Percentiles rank a stretch among this genome's conserved stretches.
phyloP scores from a whole-genome alignment of 1,140 invertebrate species.

The Fopius arisanus region DNA sequence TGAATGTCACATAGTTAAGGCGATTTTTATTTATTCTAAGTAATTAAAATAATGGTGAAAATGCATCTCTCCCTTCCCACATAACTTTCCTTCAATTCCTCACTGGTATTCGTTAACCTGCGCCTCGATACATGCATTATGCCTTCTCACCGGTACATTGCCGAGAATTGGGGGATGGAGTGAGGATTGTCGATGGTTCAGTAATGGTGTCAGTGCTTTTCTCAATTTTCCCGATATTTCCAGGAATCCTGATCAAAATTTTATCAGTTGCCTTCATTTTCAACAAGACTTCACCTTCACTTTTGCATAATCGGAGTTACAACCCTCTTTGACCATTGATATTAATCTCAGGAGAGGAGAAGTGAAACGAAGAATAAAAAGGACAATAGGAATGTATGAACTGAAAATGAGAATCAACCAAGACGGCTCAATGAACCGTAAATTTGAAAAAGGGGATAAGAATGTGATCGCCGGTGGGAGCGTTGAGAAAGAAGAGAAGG shows the following conservation, averaged over 20 bases:
- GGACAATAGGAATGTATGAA: not conserved
- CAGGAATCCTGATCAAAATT: too few species aligned
- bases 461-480: not conserved
- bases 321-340: too few species aligned
- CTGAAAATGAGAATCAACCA: not conserved
- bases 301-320: not conserved
- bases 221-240: not conserved
- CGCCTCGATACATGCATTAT: not conserved
- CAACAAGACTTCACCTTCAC: constrained; percentile 20
- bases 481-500: not conserved
- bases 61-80: not conserved
- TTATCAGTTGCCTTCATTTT: not conserved
- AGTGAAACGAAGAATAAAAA: not conserved
- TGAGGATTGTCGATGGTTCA: not conserved
- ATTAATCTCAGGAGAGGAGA: not conserved
- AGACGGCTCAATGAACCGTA: not conserved
- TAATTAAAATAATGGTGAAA: not conserved
- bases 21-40: not conserved
- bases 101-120: not conserved
- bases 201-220: not conserved
- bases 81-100: not conserved
- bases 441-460: not conserved
- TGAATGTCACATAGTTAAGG: too few species aligned
- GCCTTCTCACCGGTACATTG: not conserved
- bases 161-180: not conserved